Evolutionary conservation across 2,888 invertebrate genomes (phyloP).

Genomic region (Leptogaster cylindrica): DNA sequence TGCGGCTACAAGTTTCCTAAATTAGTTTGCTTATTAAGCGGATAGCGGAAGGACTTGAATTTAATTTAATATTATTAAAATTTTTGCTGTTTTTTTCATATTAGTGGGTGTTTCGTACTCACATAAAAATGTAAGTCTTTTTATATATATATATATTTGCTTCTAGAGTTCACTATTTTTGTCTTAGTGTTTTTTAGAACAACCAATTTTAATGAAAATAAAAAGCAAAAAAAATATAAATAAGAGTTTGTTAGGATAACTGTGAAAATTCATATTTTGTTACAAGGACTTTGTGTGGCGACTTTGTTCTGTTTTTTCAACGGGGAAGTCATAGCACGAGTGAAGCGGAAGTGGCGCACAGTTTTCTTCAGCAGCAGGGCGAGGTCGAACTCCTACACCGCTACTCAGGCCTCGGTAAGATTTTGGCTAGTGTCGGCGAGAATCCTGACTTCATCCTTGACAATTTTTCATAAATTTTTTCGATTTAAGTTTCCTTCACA

Average conservation of each 20-base stretch:
- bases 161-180: no score
- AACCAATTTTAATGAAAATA: no score
- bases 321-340: constrained; percentile 90
- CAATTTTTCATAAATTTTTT: not conserved
- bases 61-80: no score
- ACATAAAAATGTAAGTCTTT: no score
- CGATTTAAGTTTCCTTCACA: not conserved
- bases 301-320: constrained; percentile 93
- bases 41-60: no score
- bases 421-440: constrained; percentile 50
- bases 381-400: constrained; percentile 82
- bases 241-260: no score
- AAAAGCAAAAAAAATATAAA: no score
- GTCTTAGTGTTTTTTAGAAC: no score
- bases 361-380: constrained; percentile 72
- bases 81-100: no score
- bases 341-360: constrained; percentile 80
- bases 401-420: constrained; percentile 87
- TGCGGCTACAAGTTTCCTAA: constrained; percentile 19
- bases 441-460: not conserved
- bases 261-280: no score
- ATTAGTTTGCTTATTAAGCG: constrained; percentile 42
- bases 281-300: constrained; percentile 89
- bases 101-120: no score
- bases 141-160: no score